Percentiles rank a stretch among this genome's conserved stretches.
Evolutionary conservation across 2,113 vertebrate genomes (phyloP).

Genomic region (Dicentrarchus labrax): DNA sequence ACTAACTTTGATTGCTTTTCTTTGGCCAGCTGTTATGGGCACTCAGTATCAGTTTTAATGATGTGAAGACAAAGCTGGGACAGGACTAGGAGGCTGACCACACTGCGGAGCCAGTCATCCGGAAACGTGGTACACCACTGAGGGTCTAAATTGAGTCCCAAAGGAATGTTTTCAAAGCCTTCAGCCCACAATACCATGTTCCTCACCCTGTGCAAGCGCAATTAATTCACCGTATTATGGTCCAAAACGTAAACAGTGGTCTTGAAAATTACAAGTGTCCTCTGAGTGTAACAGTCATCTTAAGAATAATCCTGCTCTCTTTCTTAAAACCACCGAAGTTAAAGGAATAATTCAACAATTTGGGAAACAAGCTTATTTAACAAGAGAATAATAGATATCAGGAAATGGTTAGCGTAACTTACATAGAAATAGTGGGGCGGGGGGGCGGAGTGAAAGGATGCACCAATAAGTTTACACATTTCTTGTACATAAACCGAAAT

Average conservation of each 20-base stretch:
- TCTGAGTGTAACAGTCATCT: background rate
- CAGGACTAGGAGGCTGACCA: conserved; percentile 46
- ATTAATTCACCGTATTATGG: conserved; percentile 12
- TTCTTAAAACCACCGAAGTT: background rate
- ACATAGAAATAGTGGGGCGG: background rate
- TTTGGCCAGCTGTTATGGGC: conserved; percentile 64
- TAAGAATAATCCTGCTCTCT: conserved; percentile 7
- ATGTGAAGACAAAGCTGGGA: conserved; percentile 55
- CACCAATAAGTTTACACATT: background rate
- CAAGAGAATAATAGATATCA: background rate
- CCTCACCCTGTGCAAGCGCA: conserved; percentile 7
- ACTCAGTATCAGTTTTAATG: conserved; percentile 73
- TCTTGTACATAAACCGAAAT: background rate
- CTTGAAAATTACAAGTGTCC: background rate
- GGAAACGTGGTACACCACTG: conserved; percentile 26
- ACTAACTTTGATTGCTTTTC: conserved; percentile 80
- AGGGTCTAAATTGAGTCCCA: conserved; percentile 41
- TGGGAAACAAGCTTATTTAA: background rate
- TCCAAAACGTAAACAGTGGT: conserved; percentile 2
- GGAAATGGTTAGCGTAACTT: background rate
- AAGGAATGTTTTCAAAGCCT: conserved; percentile 44
- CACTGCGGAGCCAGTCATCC: conserved; percentile 45
- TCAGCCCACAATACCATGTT: conserved; percentile 5
- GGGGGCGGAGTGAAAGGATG: background rate
- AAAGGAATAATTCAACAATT: background rate